Percentiles rank a stretch among this genome's conserved stretches.
These are phyloP conservation scores for Brenthis daphne DNA, from an alignment of 2,888 invertebrate species.

Conservation along the genomic window DNA sequence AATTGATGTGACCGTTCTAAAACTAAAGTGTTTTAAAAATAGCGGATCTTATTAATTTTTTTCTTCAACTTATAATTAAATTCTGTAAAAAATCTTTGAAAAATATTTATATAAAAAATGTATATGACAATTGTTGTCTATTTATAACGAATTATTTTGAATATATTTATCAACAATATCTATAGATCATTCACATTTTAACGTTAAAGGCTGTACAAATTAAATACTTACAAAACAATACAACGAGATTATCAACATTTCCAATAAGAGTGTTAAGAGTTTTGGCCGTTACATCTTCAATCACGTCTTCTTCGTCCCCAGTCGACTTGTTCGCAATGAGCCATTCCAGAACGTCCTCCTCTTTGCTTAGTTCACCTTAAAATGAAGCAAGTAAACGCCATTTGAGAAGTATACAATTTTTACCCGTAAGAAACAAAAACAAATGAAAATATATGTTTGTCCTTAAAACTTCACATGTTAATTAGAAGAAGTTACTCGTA, in stretches of 20 bases:
- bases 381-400: neutral
- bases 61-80: too few species aligned
- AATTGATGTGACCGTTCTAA: too few species aligned
- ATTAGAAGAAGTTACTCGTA: slow-evolving; percentile 46
- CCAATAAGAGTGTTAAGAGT: slow-evolving; percentile 93
- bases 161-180: too few species aligned
- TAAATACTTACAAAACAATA: slow-evolving; percentile 91
- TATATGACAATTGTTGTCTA: too few species aligned
- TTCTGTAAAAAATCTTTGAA: too few species aligned
- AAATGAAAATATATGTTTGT: too few species aligned
- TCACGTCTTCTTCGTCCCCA: slow-evolving; percentile 96
- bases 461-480: neutral
- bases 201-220: neutral
- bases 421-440: too few species aligned
- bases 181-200: too few species aligned
- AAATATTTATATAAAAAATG: too few species aligned
- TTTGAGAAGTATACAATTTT: neutral
- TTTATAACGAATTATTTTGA: too few species aligned
- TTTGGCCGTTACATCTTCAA: slow-evolving; percentile 96
- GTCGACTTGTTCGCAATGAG: slow-evolving; percentile 95
- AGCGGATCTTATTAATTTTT: too few species aligned
- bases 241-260: slow-evolving; percentile 95
- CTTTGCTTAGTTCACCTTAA: slow-evolving; percentile 91
- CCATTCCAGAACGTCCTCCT: slow-evolving; percentile 97
- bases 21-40: too few species aligned